Evolutionary conservation across 2,888 invertebrate species (phyloP), one percentile per base, ranked within the genome.

Genomic region (Ophioninae sp.): DNA sequence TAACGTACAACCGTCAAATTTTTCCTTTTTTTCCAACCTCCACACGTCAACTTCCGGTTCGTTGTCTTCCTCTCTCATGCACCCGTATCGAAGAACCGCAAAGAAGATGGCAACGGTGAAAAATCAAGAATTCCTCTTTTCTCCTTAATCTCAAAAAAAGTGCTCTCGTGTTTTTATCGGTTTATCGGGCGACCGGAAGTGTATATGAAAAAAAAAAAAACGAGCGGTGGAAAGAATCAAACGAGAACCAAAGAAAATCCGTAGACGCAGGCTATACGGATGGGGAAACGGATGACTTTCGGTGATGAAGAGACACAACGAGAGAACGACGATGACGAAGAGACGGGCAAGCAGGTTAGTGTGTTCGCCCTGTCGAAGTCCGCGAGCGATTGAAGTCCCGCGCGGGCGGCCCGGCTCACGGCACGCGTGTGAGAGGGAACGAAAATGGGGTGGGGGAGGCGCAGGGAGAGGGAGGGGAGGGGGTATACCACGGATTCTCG

Each of bases 341-440:
- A 44, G 80, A 81, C 79, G 77, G 64, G 69, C 30, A 39, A 65
- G 80, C 37, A 81, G 81, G 81, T 75, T 58, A 58, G 72, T 73
- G 85, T 89, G 88, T 83, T 90, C 90, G 90, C 88, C 89, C 90
- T 88, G 87, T 90, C 91, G 88, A 91, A 90, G 91, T 90, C 90
- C 91, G 91, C 91, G 91, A 91, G 91, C 91, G 91, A 92, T 92
- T 91, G 92, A 20, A 92, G 91, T 91, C 89, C 90, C 91, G 90
- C 89, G 88, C 91, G 90, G 89, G 88, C 89, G 89, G 89, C 89
- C 88, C 88, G 88, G 89, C 89, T 89, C 88, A 88, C 88, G 88
- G 90, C 91, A 90, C 91, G 91, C 92, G 93, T 91, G 91, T 89
- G 89, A 87, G 90, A 88, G 81, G 81, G 79, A 83, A 78, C 69